A percentile compares a stretch with the other conserved stretches of the same genome.
Evolutionary conservation across 2,113 vertebrate genomes (phyloP).

Genomic region (Alectura lathami): DNA sequence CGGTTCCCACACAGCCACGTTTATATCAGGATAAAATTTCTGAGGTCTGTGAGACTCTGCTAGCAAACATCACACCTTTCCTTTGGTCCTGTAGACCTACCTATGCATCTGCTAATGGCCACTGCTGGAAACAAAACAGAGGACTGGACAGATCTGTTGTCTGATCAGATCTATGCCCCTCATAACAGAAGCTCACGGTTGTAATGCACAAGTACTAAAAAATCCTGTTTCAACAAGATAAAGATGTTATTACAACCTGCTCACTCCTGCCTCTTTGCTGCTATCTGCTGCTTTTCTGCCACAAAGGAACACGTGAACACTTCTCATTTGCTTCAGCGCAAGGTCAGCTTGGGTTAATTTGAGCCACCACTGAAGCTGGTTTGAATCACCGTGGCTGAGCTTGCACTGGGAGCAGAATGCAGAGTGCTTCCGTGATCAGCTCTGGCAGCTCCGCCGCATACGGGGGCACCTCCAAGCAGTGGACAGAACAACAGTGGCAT

Average conservation of each 20-base stretch:
- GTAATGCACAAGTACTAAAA: neutral
- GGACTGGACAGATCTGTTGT: rapidly evolving
- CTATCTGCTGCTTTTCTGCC: neutral
- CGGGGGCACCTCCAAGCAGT: neutral
- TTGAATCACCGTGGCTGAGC: neutral
- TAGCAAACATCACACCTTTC: neutral
- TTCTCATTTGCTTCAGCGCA: neutral
- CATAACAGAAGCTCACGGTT: neutral
- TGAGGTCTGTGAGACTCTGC: neutral
- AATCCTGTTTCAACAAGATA: neutral
- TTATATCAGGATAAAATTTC: neutral
- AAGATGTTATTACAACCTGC: neutral
- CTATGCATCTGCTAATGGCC: neutral
- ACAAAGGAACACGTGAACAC: neutral
- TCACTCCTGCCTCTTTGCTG: neutral
- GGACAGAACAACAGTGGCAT: neutral
- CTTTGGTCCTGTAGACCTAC: rapidly evolving
- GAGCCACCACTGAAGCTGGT: neutral
- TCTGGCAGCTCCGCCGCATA: neutral
- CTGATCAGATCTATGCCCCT: neutral
- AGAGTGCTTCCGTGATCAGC: neutral
- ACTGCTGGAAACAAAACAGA: rapidly evolving
- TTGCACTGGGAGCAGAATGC: neutral
- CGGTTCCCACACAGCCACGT: neutral
- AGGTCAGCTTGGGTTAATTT: neutral